Percentiles rank a stretch among this genome's conserved stretches.
phyloP scores from a whole-genome alignment of 2,888 invertebrate genomes.

The Caradrina clavipalpis region DNA sequence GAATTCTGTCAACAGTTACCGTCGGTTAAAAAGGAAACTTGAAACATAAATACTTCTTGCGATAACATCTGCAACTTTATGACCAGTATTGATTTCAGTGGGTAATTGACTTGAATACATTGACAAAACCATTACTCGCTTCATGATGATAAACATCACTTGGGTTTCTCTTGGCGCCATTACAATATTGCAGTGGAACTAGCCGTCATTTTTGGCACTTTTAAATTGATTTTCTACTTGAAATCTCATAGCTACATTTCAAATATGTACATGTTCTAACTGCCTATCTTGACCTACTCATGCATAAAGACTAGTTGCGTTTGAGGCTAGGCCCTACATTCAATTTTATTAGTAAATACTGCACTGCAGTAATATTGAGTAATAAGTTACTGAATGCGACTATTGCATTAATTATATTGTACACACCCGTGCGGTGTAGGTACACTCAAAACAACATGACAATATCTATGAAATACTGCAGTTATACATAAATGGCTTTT shows the following conservation, averaged over 20 bases:
- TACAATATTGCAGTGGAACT: background rate
- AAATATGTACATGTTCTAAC: background rate
- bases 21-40: slow-evolving; percentile 23
- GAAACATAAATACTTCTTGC: slow-evolving; percentile 21
- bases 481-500: background rate
- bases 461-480: no score
- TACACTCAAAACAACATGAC: no score
- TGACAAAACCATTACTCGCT: slow-evolving; percentile 8
- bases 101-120: slow-evolving; percentile 28
- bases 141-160: background rate
- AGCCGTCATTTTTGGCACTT: background rate
- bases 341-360: background rate
- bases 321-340: slow-evolving; percentile 7
- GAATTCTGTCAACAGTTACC: background rate
- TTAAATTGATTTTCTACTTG: background rate
- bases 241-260: background rate
- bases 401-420: no score
- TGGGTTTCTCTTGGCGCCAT: background rate
- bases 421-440: no score
- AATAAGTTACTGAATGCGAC: background rate
- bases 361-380: background rate
- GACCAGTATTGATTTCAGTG: slow-evolving; percentile 31
- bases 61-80: slow-evolving; percentile 34
- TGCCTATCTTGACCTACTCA: slow-evolving; percentile 6
- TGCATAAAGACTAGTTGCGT: slow-evolving; percentile 8